A percentile compares a stretch with the other conserved stretches of the same genome.
phyloP scores from a whole-genome alignment of 92 coral and sea anemone genomes.

The Zoanthus sociatus region DNA sequence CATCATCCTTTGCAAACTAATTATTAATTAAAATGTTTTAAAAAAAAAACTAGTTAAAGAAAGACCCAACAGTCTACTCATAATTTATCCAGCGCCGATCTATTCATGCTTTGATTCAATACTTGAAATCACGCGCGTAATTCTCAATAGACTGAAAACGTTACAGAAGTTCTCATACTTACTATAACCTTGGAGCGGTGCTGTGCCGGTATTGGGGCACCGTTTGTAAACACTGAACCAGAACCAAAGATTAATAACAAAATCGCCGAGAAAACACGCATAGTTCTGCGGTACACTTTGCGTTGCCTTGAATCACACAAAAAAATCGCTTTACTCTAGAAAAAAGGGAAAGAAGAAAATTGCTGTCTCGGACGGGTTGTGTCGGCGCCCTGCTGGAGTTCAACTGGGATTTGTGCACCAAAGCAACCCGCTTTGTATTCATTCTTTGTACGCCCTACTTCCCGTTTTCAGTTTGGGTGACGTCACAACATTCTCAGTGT shows the following conservation, averaged over 20 bases:
- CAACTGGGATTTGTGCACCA: not conserved
- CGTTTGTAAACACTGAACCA: constrained; percentile 16
- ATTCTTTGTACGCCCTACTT: not conserved
- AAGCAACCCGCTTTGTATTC: not conserved
- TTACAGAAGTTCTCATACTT: constrained; percentile 3
- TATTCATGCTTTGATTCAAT: not conserved
- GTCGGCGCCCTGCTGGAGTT: constrained; percentile 23
- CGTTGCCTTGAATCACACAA: not conserved
- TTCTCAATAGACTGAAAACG: not conserved
- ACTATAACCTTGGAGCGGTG: constrained; percentile 19
- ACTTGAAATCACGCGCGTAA: not conserved
- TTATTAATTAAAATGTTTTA: not conserved
- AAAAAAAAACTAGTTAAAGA: not conserved
- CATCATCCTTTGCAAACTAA: not conserved
- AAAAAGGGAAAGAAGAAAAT: not conserved
- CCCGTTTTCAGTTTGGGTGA: constrained; percentile 24
- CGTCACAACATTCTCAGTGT: constrained; percentile 9
- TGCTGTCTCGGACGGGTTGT: constrained; percentile 5
- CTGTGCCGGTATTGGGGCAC: constrained; percentile 26
- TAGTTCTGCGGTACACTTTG: not conserved
- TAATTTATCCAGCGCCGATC: not conserved
- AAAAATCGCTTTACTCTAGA: not conserved
- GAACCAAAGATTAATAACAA: not conserved
- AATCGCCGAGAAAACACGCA: not conserved
- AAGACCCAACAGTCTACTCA: not conserved